Conservation (phyloP, 2,113 vertebrate species). For the Pionites leucogaster region DNA sequence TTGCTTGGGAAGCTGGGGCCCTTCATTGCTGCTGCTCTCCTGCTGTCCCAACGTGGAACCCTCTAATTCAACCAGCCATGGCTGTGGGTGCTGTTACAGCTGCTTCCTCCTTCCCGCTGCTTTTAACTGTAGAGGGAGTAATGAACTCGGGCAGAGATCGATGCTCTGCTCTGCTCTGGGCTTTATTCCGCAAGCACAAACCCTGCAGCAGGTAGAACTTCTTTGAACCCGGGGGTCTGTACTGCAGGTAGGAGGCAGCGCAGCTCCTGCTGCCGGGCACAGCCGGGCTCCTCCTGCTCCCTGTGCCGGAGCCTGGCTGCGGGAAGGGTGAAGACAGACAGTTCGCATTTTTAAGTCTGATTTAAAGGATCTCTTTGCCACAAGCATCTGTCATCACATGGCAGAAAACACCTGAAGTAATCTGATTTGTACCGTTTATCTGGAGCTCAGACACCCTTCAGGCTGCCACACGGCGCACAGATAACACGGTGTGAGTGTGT, state of each 20-base stretch:
- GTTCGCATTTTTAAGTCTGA: not conserved
- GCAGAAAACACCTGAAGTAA: slow-evolving; percentile 25
- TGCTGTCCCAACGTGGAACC: fast-evolving
- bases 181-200: not conserved
- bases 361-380: slow-evolving; percentile 9
- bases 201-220: not conserved
- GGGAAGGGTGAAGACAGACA: not conserved
- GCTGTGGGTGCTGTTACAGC: fast-evolving
- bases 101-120: not conserved
- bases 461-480: not conserved
- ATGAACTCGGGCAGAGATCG: slow-evolving; percentile 24
- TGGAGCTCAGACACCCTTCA: not conserved
- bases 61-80: not conserved
- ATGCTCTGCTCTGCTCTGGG: not conserved
- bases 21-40: not conserved
- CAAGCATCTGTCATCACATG: not conserved
- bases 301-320: not conserved
- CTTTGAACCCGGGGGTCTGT: not conserved
- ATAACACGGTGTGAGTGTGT: not conserved
- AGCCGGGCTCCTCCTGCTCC: not conserved
- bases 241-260: not conserved
- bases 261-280: not conserved
- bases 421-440: slow-evolving; percentile 12
- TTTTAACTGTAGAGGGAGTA: not conserved
- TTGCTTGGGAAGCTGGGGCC: not conserved